Base-by-base conservation (phyloP, 1,140 invertebrate genomes). In the Drosophila sp. region DNA sequence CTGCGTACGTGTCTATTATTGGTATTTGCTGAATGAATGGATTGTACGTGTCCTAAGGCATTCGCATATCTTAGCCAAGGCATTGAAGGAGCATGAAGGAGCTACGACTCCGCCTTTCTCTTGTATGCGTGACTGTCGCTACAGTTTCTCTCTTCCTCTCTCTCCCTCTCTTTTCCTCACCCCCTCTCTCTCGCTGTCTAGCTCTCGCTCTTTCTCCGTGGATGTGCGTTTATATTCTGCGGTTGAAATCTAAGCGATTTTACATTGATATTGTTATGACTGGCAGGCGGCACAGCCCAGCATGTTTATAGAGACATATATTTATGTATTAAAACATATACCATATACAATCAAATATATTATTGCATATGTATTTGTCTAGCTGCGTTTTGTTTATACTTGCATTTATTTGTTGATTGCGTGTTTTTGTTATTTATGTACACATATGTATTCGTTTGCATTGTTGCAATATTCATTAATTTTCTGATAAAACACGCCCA, bases 211-310 rank as follows among this genome's bases (percentile, higher is more conserved):
- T 29, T 32, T 34, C 14, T 13, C 4, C 18, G 4, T 29, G 25
- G 14, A 16, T 7, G 11, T 57, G 64, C 58, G 74, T 59, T 64
- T 70, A 82, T 61, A 82, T 65, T 74, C 82, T 87, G 83, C 76
- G 82, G 79, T 89, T 89, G 61, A 82, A 89, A 83, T 87, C 82
- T 83, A 87, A 87, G 83, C 83, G 83, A 87, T 89, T 87, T 87
- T 87, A 82, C 82, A 89, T 89, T 87, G 82, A 89, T 87, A 89
- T 87, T 87, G 79, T 87, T 89, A 83, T 89, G 87, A 87, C 81
- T 89, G 76, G 46, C 70, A 67, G 54, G 50, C 48, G 50, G 46
- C 66, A 25, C 65, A 46, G 45, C 40, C 62, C 18, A 9, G 41
- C 51, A 18, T 51, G 40, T 2, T 34, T 69, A 41, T 73, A 54